These are phyloP conservation scores for Falcunculus frontatus DNA, from an alignment of 2,113 vertebrate genomes.

Conservation along the genomic window DNA sequence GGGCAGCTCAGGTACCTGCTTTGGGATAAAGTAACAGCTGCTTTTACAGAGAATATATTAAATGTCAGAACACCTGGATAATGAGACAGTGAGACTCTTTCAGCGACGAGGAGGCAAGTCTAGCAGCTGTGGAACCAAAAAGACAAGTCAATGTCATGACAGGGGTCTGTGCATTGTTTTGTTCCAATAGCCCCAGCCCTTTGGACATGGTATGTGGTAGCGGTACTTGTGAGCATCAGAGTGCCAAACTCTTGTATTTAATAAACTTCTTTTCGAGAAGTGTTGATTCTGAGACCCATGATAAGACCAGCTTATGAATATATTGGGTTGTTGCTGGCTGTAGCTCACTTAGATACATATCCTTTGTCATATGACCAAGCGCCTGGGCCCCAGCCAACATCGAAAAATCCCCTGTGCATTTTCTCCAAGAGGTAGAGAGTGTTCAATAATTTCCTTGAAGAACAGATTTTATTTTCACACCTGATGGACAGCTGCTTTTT, in stretches of 20 bases:
- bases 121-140: neutral
- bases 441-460: neutral
- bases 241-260: neutral
- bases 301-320: neutral
- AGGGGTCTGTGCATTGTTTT: neutral
- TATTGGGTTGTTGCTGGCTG: neutral
- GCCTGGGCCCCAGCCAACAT: neutral
- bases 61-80: neutral
- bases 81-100: neutral
- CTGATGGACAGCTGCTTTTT: neutral
- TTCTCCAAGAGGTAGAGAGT: neutral
- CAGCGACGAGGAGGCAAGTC: neutral
- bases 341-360: neutral
- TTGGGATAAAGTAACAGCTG: neutral
- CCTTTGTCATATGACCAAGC: neutral
- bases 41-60: neutral
- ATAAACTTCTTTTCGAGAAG: neutral
- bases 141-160: neutral
- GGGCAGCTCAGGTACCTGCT: neutral
- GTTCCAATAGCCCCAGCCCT: neutral
- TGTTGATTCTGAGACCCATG: neutral
- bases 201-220: neutral
- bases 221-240: neutral
- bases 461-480: neutral
- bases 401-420: neutral